A percentile compares a stretch with the other conserved stretches of the same genome.
phyloP scores from a whole-genome alignment of 2,113 vertebrate genomes.

The Rattus norvegicus region DNA sequence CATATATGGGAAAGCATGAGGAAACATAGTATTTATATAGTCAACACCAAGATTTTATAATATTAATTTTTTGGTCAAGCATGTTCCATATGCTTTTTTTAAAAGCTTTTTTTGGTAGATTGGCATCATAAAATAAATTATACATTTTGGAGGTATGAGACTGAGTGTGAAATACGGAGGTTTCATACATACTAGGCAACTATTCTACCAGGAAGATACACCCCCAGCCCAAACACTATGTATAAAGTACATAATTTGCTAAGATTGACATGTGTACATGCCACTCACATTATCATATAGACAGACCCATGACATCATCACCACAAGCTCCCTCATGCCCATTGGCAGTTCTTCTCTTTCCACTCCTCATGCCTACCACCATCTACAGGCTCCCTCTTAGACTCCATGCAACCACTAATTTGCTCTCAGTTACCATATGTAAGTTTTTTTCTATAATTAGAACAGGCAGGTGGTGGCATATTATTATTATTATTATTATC shows the following conservation, averaged over 20 bases:
- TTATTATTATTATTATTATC: neutral
- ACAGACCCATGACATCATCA: neutral
- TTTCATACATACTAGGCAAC: neutral
- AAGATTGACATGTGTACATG: neutral
- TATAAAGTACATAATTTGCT: neutral
- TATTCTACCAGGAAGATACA: neutral
- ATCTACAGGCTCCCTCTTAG: neutral
- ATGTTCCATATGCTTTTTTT: neutral
- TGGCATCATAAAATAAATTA: neutral
- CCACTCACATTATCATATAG: neutral
- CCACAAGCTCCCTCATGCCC: neutral
- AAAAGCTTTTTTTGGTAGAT: neutral
- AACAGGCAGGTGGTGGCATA: neutral
- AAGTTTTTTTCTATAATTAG: constrained; percentile 21
- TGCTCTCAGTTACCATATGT: neutral
- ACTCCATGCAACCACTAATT: neutral
- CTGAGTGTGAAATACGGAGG: neutral
- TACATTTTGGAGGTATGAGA: neutral
- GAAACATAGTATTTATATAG: neutral
- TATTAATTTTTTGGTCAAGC: constrained; percentile 41
- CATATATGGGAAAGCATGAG: constrained; percentile 7
- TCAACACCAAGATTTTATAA: constrained; percentile 19
- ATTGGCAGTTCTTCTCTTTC: neutral
- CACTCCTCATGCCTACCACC: neutral
- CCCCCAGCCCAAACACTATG: neutral